Evolutionary conservation across 2,888 invertebrate species (phyloP).

Genomic region (Sepiola atlantica): DNA sequence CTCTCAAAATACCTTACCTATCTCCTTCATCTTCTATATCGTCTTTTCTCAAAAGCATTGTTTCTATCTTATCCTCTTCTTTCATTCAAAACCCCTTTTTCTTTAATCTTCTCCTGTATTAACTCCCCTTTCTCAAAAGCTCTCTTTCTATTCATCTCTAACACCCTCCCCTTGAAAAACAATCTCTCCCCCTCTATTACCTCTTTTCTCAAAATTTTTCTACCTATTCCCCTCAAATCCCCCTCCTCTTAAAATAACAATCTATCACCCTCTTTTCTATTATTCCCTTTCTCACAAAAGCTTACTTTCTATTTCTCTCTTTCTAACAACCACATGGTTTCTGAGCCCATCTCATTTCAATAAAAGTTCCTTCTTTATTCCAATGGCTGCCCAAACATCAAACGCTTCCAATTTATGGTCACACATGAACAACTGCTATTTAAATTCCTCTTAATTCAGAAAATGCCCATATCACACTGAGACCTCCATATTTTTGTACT

Average conservation of each 20-base stretch:
- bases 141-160: not conserved
- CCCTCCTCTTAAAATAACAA: not conserved
- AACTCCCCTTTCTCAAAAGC: not conserved
- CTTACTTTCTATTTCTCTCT: not conserved
- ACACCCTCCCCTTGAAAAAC: too few relatives aligned
- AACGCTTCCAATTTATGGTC: conserved; percentile 1
- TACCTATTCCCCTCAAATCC: not conserved
- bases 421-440: conserved; percentile 25
- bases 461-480: not conserved
- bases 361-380: not conserved
- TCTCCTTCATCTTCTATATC: too few relatives aligned
- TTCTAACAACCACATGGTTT: not conserved
- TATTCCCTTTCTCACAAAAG: not conserved
- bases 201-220: not conserved
- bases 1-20: not conserved
- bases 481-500: not conserved
- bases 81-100: too few relatives aligned
- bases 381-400: conserved; percentile 1
- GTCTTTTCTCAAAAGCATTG: too few relatives aligned
- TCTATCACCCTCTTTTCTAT: not conserved
- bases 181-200: not conserved
- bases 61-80: not conserved
- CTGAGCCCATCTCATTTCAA: not conserved
- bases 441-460: conserved; percentile 32
- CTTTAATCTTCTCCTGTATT: too few relatives aligned